Percentiles rank a stretch among this genome's conserved stretches.
Evolutionary conservation across 2,888 invertebrate genomes (phyloP).

Genomic region (Drosophila conformis): DNA sequence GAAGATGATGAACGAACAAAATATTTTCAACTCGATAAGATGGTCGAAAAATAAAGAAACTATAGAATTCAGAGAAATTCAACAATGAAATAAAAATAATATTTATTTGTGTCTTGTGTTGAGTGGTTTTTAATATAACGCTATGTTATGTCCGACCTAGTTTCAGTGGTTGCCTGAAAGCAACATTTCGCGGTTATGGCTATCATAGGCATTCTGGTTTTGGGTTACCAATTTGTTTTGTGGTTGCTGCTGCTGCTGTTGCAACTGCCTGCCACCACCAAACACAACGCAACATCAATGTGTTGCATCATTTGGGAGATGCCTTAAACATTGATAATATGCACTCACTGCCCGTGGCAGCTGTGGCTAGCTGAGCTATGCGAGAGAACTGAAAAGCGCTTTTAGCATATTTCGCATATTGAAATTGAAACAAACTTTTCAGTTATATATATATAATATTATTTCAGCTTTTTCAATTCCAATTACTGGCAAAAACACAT

Average conservation of each 20-base stretch:
- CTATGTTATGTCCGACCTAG: background rate
- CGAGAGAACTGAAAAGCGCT: background rate
- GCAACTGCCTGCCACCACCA: conserved; percentile 6
- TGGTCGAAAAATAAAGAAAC: background rate
- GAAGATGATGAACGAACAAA: background rate
- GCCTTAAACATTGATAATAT: conserved; percentile 21
- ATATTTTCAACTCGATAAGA: background rate
- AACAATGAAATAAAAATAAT: too few relatives aligned
- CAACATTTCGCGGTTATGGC: conserved; percentile 7
- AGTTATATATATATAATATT: background rate
- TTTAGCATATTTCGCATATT: background rate
- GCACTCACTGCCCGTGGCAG: background rate
- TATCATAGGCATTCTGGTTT: conserved; percentile 9
- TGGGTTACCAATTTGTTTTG: conserved; percentile 12
- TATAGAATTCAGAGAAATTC: background rate
- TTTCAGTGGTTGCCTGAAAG: background rate
- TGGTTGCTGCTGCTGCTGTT: conserved; percentile 13
- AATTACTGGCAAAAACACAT: background rate
- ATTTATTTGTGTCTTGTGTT: background rate
- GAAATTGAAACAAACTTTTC: background rate
- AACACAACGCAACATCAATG: conserved; percentile 27
- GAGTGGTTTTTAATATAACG: background rate
- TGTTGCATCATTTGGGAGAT: conserved; percentile 12
- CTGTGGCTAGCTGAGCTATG: background rate
- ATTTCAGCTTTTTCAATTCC: background rate